Evolutionary conservation across 2,113 vertebrate genomes (phyloP).

Genomic region (Excalfactoria chinensis): DNA sequence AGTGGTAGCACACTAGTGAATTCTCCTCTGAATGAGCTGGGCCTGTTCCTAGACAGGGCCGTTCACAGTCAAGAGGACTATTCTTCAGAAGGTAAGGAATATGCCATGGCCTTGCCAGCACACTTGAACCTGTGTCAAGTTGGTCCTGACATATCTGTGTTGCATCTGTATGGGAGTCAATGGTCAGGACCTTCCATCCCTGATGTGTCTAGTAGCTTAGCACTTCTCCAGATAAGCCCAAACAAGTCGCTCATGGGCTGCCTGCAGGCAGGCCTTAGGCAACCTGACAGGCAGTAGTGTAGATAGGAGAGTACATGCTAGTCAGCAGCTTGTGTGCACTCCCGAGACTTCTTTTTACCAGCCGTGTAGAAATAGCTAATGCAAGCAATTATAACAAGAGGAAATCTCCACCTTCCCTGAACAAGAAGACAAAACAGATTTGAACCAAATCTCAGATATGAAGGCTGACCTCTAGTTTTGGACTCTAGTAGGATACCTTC

Average conservation of each 20-base stretch:
- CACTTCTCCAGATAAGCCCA: not conserved
- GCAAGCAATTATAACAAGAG: slow-evolving; percentile 30
- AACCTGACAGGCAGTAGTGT: slow-evolving; percentile 7
- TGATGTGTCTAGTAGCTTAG: not conserved
- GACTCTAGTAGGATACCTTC: not conserved
- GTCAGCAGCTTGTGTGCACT: not conserved
- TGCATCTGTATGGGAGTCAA: not conserved
- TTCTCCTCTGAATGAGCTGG: rapidly evolving
- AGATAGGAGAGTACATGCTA: slow-evolving; percentile 5
- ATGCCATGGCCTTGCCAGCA: not conserved
- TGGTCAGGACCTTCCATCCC: not conserved
- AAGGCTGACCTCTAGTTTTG: slow-evolving; percentile 41
- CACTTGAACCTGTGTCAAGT: not conserved
- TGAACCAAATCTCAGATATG: not conserved
- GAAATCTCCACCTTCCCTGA: not conserved
- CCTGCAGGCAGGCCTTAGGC: slow-evolving; percentile 60
- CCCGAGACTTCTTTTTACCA: slow-evolving; percentile 21
- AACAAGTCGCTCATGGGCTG: slow-evolving; percentile 29
- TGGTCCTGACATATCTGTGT: not conserved
- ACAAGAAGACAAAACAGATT: not conserved
- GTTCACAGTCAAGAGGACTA: rapidly evolving
- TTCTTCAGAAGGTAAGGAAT: not conserved
- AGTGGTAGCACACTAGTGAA: rapidly evolving
- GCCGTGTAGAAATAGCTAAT: not conserved
- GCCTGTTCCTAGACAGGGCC: rapidly evolving